Conservation (phyloP, 1,140 invertebrate genomes). For the Leptinotarsa defecta region DNA sequence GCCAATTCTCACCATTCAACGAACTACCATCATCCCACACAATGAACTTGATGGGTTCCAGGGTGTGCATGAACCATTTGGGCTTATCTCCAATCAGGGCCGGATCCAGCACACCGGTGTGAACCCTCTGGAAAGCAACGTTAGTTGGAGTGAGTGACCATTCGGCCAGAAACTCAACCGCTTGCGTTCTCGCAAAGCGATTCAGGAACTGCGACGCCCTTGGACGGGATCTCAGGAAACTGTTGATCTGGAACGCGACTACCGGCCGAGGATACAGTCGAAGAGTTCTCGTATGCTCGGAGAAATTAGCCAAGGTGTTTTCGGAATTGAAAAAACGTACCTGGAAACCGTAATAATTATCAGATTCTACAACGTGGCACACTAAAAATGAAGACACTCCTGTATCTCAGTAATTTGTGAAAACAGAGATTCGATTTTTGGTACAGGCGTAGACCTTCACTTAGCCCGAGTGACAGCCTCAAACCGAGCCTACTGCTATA, state of each 20-base stretch:
- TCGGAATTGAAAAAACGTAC: conserved; percentile 97
- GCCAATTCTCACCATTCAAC: conserved; percentile 62
- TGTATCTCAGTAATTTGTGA: no score
- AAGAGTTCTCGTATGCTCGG: conserved; percentile 95
- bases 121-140: conserved; percentile 94
- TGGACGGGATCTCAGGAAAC: conserved; percentile 92
- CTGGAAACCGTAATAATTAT: conserved; percentile 56
- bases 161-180: conserved; percentile 97
- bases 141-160: conserved; percentile 97
- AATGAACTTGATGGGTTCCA: conserved; percentile 89
- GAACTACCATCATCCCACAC: conserved; percentile 90
- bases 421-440: no score
- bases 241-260: conserved; percentile 98
- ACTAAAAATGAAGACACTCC: no score
- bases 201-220: conserved; percentile 86
- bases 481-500: no score
- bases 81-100: conserved; percentile 94
- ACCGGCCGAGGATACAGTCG: conserved; percentile 96
- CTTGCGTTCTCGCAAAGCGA: conserved; percentile 90
- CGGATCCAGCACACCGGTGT: conserved; percentile 95
- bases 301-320: conserved; percentile 95
- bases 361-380: no score
- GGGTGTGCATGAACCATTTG: conserved; percentile 87
- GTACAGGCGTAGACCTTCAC: no score
- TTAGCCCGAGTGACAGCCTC: no score